Evolutionary conservation across 1,140 invertebrate species (phyloP), one percentile per base, ranked within the genome.

Genomic region (Galendromus occidentalis): DNA sequence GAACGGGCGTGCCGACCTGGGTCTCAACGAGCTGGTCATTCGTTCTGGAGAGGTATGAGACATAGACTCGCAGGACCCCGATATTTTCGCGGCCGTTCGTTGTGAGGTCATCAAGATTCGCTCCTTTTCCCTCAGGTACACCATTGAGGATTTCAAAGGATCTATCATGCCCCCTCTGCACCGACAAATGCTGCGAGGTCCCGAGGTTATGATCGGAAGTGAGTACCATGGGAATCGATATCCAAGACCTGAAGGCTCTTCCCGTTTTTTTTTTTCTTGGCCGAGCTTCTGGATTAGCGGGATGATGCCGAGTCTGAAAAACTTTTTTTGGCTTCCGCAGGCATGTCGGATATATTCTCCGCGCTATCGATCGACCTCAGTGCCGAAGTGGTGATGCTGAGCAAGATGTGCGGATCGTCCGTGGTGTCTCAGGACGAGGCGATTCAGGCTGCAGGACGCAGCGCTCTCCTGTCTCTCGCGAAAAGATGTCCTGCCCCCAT

Each of bases 181-280:
- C 2, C 25, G 51, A 33, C 51, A 59, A 59, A 59, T 59, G 51
- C 20, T 59, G 17, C 51, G 51, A 17, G 33, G 51, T 14, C 51
- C 51, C 51, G 51, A 59, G 51, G 51, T 59, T 22, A 59, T 59
- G 17, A 59, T 59, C 25, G 51, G 2, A 17, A 59, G 51, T 59
- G 22, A 59, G 51, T 59, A 6, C 25, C n/a, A n/a, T n/a, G n/a
- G n/a, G n/a, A n/a, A n/a, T n/a, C n/a, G n/a, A n/a, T n/a, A n/a
- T n/a, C n/a, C n/a, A n/a, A n/a, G n/a, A n/a, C n/a, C n/a, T n/a
- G n/a, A n/a, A n/a, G n/a, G n/a, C n/a, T n/a, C n/a, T n/a, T n/a
- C n/a, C n/a, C n/a, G n/a, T n/a, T n/a, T n/a, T n/a, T n/a, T n/a
- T n/a, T n/a, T n/a, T n/a, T n/a, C n/a, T n/a, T n/a, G n/a, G n/a